Evolutionary conservation across 1,140 invertebrate species (phyloP).

Genomic region (Oryzaephilus surinamensis): DNA sequence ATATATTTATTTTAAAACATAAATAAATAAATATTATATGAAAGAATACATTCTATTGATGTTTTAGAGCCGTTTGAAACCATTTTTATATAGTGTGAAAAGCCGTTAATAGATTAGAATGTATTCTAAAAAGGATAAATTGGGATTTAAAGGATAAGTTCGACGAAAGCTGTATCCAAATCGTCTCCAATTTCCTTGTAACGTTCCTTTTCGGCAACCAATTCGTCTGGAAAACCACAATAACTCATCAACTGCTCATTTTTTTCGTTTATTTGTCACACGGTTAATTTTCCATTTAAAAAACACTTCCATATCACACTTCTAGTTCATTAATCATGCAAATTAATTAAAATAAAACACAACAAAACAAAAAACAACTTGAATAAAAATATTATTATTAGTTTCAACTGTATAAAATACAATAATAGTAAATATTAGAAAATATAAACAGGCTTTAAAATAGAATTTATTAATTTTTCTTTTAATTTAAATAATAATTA

Average conservation of each 20-base stretch:
- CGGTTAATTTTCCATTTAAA: no score
- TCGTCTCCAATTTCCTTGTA: slow-evolving; percentile 99
- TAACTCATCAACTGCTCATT: neutral
- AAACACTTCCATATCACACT: no score
- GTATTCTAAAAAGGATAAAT: slow-evolving; percentile 1
- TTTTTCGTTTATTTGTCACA: no score
- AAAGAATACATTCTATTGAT: neutral
- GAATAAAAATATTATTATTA: slow-evolving; percentile 19
- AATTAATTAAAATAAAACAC: slow-evolving; percentile 11
- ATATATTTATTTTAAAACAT: neutral
- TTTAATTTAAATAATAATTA: no score
- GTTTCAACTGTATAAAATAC: no score
- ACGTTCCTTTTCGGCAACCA: slow-evolving; percentile 97
- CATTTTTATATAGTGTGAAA: no score
- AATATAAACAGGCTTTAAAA: slow-evolving; percentile 20
- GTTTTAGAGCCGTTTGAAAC: neutral
- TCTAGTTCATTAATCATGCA: no score
- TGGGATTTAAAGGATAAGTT: slow-evolving; percentile 62
- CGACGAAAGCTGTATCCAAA: slow-evolving; percentile 94
- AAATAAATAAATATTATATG: neutral
- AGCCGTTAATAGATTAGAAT: neutral
- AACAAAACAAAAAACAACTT: slow-evolving; percentile 10
- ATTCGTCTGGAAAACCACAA: slow-evolving; percentile 73
- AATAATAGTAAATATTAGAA: no score
- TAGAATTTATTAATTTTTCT: no score